Base-by-base conservation (phyloP, 2,113 vertebrate species). In the Heterocephalus glaber region DNA sequence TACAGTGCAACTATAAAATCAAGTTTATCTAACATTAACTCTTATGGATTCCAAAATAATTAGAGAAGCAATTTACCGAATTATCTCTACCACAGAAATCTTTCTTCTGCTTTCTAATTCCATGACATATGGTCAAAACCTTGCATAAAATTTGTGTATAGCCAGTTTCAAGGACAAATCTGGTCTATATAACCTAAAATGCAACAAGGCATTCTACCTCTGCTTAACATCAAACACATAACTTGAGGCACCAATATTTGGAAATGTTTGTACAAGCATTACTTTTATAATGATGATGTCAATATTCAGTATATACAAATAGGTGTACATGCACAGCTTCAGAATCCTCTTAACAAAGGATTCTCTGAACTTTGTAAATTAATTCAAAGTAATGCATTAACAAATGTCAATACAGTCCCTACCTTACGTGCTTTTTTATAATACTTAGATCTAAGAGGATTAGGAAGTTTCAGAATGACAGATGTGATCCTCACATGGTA, bases 31-130 rank as follows among this genome's bases (percentile, higher is more conserved):
- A 76, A 35, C n/a, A 96, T 89, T 44, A 92, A 68, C 30, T 84
- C 60, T 60, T 74, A 91, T 63, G 61, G 86, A 83, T 92, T 92
- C 80, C 66, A 96, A 94, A 91, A 58, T 86, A 47, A 97, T 65
- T 77, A 89, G 76, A 82, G 68, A 60, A 24, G 38, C 84, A 30
- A 74, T n/a, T 22, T 76, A 70, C 1, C 88, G 66, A 66, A 65
- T 2, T 11, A 85, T 8, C 22, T 92, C 76, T 70, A 61, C 33
- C 49, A 56, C 10, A 7, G 61, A 90, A 94, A 90, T 49, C 28
- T 79, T 58, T 74, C 19, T 68, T 83, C 41, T 58, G 68, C 60
- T 81, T 85, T 82, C 4, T 41, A 60, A 17, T 44, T 88, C 86
- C 28, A 88, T 16, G 86, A 7, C 61, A 86, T 38, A 14, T 52